Evolutionary conservation across 1,140 invertebrate species (phyloP), one percentile per base, ranked within the genome.

Genomic region (Polyergus mexicanus): DNA sequence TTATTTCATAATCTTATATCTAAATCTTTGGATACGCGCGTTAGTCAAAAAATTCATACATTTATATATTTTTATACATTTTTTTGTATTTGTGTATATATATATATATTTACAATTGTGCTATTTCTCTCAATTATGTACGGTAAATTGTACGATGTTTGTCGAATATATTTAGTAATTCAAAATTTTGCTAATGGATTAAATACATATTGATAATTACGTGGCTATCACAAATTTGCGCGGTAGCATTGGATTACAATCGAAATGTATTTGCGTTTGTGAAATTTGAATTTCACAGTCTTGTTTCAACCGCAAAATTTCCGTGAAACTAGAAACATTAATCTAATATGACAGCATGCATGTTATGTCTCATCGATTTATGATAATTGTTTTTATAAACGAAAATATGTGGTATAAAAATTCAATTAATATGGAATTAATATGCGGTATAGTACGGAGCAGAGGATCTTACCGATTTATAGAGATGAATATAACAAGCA

Each of bases 191-290:
- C 78, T 81, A 81, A 81, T 81, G 78, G 66, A 72, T 81, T 81
- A 81, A 81, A 81, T 54, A 81, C 78, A 68, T 72, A 81, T 81
- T 81, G 78, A 81, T 81, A 81, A 81, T 81, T 81, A 72, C 54
- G 66, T 25, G 35, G 54, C 35, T 72, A 72, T 72, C 72, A 81
- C 54, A 81, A 72, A 81, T 72, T 51, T 81, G 66, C 54, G 4
- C 78, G 54, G 19, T 58, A 38, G 51, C 66, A 41, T 81, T 28
- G 25, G 68, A 81, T 72, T 81, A 35, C 19, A 58, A 32, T 60
- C 66, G 68, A 58, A 72, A 81, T 41, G 78, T 81, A 60, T 81
- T 81, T 81, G 78, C 6, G 35, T 51, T 72, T 41, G 56, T 11
- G 66, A 60, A 71, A 81, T 81, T 54, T 56, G 51, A 58, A 81